Percentiles rank a stretch among this genome's conserved stretches.
Conservation (phyloP, 23 tunicate genomes). For the Corella eumyota region DNA sequence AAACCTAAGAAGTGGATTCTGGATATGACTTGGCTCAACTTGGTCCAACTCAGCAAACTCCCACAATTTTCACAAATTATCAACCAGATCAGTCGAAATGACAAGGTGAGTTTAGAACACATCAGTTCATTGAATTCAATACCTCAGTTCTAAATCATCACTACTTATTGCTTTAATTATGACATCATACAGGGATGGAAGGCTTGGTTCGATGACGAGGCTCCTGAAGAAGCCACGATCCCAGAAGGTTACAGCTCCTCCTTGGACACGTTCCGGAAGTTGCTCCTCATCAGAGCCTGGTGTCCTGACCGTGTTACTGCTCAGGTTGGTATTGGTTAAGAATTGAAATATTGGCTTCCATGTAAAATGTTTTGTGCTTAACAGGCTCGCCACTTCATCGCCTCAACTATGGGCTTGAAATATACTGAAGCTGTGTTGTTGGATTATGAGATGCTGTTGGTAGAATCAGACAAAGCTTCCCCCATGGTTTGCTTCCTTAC, state of each 20-base stretch:
- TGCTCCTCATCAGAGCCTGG: constrained; percentile 93
- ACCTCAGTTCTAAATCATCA: too few species aligned
- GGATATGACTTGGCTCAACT: constrained; percentile 96
- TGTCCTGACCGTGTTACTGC: constrained; percentile 96
- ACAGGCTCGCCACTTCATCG: constrained; percentile 90
- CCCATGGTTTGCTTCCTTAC: constrained; percentile 98
- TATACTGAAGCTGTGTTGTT: constrained; percentile 92
- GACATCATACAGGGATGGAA: constrained; percentile 91
- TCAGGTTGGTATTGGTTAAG: constrained; percentile 38
- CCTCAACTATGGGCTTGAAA: constrained; percentile 85
- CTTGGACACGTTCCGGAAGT: constrained; percentile 87
- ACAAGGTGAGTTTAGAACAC: constrained; percentile 40
- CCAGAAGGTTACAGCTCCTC: constrained; percentile 98
- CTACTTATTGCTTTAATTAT: too few species aligned
- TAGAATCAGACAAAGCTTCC: constrained; percentile 62
- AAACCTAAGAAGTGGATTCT: constrained; percentile 99
- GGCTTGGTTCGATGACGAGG: constrained; percentile 94
- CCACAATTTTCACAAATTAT: constrained; percentile 90
- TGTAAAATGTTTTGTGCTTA: too few species aligned
- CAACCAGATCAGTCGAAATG: constrained; percentile 90
- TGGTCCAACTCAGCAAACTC: constrained; percentile 93
- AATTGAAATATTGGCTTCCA: too few species aligned
- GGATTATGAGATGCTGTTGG: constrained; percentile 84
- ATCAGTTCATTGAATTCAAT: not conserved
- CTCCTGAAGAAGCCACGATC: constrained; percentile 88